phyloP scores from a whole-genome alignment of 2,113 vertebrate genomes.

The Formicarius rufipectus region DNA sequence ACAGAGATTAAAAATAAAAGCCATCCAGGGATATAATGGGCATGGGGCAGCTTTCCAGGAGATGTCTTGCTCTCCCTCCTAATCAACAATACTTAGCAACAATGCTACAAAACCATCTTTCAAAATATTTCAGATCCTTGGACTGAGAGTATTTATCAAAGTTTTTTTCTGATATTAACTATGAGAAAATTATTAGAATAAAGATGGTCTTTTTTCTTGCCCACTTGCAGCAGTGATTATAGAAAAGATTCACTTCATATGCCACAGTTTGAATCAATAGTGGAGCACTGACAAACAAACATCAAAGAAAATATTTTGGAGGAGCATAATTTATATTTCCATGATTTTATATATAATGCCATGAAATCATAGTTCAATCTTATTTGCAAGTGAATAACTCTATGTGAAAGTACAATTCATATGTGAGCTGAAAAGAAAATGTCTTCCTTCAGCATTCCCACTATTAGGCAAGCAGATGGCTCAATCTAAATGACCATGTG shows the following conservation, averaged over 20 bases:
- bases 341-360: neutral
- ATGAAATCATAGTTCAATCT: neutral
- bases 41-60: neutral
- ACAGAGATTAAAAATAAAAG: neutral
- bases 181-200: conserved; percentile 1
- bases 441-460: neutral
- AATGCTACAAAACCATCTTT: neutral
- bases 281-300: neutral
- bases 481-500: conserved; percentile 39
- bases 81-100: neutral
- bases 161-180: neutral
- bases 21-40: neutral
- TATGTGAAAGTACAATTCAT: neutral
- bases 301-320: conserved; percentile 23
- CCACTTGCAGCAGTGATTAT: neutral
- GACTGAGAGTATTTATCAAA: neutral
- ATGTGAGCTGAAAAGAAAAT: neutral
- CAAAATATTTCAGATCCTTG: neutral
- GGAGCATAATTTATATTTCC: neutral
- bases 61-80: neutral
- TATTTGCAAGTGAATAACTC: conserved; percentile 5
- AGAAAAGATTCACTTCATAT: neutral
- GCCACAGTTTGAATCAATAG: neutral
- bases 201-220: neutral
- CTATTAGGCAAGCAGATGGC: conserved; percentile 35